A percentile compares a stretch with the other conserved stretches of the same genome.
These are phyloP conservation scores for Lamprotornis superbus DNA, from an alignment of 2,113 vertebrate species.

Conservation along the genomic window DNA sequence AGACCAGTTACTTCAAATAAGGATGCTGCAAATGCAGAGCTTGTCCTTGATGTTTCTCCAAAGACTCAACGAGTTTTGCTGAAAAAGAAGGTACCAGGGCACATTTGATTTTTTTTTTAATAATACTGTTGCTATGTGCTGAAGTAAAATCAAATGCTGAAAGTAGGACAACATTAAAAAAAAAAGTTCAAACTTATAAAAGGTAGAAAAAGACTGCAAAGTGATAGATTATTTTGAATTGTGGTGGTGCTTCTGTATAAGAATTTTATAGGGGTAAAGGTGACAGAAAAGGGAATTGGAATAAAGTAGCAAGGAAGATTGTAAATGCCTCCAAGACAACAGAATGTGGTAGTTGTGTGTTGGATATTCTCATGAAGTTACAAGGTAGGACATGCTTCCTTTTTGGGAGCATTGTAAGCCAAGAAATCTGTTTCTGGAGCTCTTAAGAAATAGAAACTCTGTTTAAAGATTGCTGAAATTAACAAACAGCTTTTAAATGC, in stretches of 20 bases:
- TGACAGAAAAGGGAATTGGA: neutral
- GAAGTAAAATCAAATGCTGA: neutral
- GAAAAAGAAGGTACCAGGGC: slow-evolving; percentile 88
- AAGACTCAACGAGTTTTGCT: slow-evolving; percentile 95
- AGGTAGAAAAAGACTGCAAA: neutral
- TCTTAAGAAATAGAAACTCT: neutral
- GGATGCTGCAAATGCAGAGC: slow-evolving; percentile 79
- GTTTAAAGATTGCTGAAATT: neutral
- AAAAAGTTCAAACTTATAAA: neutral
- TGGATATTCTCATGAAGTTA: neutral
- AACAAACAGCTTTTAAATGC: neutral
- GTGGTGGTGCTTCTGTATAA: neutral
- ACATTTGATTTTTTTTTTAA: neutral
- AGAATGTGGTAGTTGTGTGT: neutral
- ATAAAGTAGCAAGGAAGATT: neutral
- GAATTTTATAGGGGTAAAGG: neutral
- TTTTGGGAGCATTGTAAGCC: neutral
- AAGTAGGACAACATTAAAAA: neutral
- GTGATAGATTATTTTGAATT: neutral
- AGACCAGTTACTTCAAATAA: slow-evolving; percentile 81
- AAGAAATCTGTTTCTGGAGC: neutral
- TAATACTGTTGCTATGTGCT: neutral
- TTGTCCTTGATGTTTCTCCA: slow-evolving; percentile 92
- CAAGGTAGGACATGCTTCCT: neutral
- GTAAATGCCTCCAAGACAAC: neutral